These are phyloP conservation scores for Papilio protenor DNA, from an alignment of 2,888 invertebrate genomes.

Conservation along the genomic window DNA sequence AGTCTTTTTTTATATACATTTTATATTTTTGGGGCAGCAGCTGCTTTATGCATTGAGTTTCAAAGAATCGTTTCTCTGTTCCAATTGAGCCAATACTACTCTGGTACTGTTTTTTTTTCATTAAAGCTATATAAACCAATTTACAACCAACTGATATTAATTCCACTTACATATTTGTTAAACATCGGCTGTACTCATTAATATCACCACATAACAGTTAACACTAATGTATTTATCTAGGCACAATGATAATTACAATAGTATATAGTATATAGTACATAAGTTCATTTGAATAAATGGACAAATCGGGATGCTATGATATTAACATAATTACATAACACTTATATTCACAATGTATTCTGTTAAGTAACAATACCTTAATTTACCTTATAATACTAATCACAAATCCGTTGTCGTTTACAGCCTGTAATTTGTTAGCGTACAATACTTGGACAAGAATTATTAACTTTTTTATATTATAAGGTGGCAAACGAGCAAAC, in stretches of 20 bases:
- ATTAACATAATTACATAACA: constrained; percentile 77
- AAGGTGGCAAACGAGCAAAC: too few species aligned
- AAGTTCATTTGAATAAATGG: constrained; percentile 55
- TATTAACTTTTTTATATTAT: constrained; percentile 27
- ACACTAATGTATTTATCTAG: constrained; percentile 54
- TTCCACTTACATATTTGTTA: not conserved
- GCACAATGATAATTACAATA: constrained; percentile 54
- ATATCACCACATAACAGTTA: constrained; percentile 54
- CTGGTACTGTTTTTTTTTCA: not conserved
- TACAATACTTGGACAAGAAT: constrained; percentile 48
- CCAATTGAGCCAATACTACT: not conserved
- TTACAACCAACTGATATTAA: not conserved
- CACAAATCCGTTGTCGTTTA: constrained; percentile 83
- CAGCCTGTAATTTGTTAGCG: constrained; percentile 76
- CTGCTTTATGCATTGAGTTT: too few species aligned
- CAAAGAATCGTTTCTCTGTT: not conserved
- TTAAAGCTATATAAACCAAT: not conserved
- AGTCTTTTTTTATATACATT: too few species aligned
- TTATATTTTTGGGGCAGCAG: too few species aligned
- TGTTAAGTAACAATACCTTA: constrained; percentile 79
- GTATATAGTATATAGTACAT: constrained; percentile 57
- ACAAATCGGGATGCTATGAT: constrained; percentile 62
- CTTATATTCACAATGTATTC: constrained; percentile 71
- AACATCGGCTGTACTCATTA: constrained; percentile 28
- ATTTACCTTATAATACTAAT: constrained; percentile 63